Evolutionary conservation across 2,113 vertebrate genomes (phyloP), one percentile per base, ranked within the genome.

Genomic region (Sinosuthora webbiana): DNA sequence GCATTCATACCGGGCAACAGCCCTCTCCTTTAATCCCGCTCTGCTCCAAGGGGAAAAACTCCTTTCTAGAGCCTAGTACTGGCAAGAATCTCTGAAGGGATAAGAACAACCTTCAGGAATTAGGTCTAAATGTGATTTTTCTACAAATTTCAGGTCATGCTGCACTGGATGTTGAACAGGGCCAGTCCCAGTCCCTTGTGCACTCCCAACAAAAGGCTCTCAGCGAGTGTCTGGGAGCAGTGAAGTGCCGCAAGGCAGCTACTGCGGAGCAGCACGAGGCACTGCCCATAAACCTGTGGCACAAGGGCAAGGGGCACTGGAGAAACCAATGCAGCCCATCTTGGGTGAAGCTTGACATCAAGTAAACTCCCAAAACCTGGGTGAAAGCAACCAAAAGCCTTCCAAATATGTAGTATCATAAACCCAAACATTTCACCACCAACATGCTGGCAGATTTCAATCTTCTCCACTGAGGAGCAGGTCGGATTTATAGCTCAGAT

Each of bases 191-290:
- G 20, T 60, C 57, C 85, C 47, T 5, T 10, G 0, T 6, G 35
- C 57, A 33, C 44, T n/a, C 70, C 70, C 37, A 47, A 64, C 30
- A 35, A 25, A 47, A 56, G 19, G 18, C 13, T 73, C 44, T 28
- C 37, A 30, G 11, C 0, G 0, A 12, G 6, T n/a, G 18, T 53
- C 41, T 9, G 5, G 50, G 12, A 84, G 35, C 57, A 78, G 60
- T 21, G 24, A 19, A 71, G 50, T 0, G 1, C 20, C 37, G 35
- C 10, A 14, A 63, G 55, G 55, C n/a, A 65, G 65, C 25, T 15
- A 4, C 49, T 10, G 18, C 0, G 6, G 33, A 75, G 62, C 81
- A 82, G 35, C 65, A 65, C 0, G 0, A 37, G 53, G 39, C 77
- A 68, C 49, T 87, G 60, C 44, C 22, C 41, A 35, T 3, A 64